Percentiles rank a stretch among this genome's conserved stretches.
Evolutionary conservation across 30 jellyfish, hydroid and myxozoan species (phyloP).

Genomic region (Aurelia sp.): DNA sequence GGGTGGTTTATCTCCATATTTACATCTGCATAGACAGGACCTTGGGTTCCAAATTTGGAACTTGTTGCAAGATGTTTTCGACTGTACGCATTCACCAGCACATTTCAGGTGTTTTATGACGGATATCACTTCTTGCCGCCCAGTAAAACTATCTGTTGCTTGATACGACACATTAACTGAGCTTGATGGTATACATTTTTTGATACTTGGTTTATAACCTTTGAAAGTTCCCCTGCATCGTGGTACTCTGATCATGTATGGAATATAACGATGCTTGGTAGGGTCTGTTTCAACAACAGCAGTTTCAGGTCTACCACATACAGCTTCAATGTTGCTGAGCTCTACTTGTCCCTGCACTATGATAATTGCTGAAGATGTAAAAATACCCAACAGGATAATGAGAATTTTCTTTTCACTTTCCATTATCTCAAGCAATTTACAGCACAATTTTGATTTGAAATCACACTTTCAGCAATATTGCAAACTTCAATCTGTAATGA

Average conservation of each 20-base stretch:
- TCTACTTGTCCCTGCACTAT: neutral
- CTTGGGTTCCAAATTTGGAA: constrained; percentile 16
- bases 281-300: constrained; percentile 53
- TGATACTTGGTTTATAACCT: constrained; percentile 3
- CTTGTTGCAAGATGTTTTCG: constrained; percentile 11
- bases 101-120: constrained; percentile 26
- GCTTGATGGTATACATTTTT: constrained; percentile 32
- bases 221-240: constrained; percentile 44
- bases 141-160: neutral
- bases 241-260: constrained; percentile 31
- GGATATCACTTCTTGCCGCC: neutral
- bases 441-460: no score
- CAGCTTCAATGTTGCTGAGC: neutral
- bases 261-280: constrained; percentile 25
- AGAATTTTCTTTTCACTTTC: no score
- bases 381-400: no score
- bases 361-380: neutral
- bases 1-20: constrained; percentile 21
- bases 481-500: no score
- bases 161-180: constrained; percentile 1
- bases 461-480: no score
- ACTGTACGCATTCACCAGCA: constrained; percentile 14
- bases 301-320: constrained; percentile 19
- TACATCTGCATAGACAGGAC: constrained; percentile 36
- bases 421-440: no score